Evolutionary conservation across 2,888 invertebrate genomes (phyloP), one percentile per base, ranked within the genome.

Genomic region (Elaeidobius kamerunicus): DNA sequence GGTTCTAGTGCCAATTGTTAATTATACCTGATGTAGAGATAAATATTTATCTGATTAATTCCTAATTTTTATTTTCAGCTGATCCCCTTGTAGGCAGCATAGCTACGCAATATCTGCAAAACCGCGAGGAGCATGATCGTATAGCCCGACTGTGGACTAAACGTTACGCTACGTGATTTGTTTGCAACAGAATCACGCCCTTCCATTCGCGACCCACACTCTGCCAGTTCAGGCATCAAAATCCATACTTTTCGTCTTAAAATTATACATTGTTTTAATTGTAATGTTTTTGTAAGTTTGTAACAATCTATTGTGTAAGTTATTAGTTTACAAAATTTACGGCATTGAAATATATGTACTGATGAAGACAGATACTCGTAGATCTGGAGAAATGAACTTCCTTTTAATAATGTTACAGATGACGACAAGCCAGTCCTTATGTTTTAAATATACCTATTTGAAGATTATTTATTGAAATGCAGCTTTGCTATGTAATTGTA

Each of bases 131-230:
- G 74, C 97, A 98, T 73, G 97, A 98, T 76, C 87, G 95, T 73
- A 94, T 95, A 75, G 98, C 98, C 63, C 86, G 96, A 75, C 86
- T 95, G 71, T 98, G 98, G 98, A 98, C 98, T 73, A 96, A 96
- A 76, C 86, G 97, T 69, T 98, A 92, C 71, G 93, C 93, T 64
- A 92, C 92, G 84, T 91, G 88, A 90, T 83, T 78, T 63, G 70
- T 49, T 70, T 65, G 68, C 66, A 65, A 48, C 55, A 32, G 15
- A 7, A 19, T 14, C 14, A 45, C 47, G 55, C 62, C 56, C 64
- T 61, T 63, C 65, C 69, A 65, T 63, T 69, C 64, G 65, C 66
- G 66, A 65, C 64, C 66, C 66, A 65, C 66, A 64, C 65, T 67
- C 66, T 65, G 72, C 70, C 71, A 69, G 61, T 61, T 58, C 66